These are phyloP conservation scores for Holothuria scabra DNA, from an alignment of 53 echinoderm and acorn worm species.

Conservation along the genomic window DNA sequence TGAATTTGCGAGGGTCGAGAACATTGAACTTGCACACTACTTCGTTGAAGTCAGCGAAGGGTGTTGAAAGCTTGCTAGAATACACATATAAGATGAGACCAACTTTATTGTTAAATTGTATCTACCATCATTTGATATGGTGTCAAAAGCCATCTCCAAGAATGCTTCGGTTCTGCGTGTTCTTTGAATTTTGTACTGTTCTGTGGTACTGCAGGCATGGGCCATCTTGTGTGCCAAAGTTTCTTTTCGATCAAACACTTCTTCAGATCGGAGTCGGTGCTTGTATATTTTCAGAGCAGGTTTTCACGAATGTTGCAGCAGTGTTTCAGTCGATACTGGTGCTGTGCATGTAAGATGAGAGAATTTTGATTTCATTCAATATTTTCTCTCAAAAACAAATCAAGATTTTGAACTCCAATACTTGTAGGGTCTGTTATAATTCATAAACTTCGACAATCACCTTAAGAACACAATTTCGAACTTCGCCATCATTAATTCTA, in stretches of 20 bases:
- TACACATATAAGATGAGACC: not conserved
- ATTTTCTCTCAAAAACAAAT: constrained; percentile 13
- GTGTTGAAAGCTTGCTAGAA: constrained; percentile 22
- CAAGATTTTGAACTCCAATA: constrained; percentile 11
- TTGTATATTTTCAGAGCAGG: constrained; percentile 23
- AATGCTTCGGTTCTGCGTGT: no score
- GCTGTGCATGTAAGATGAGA: constrained; percentile 14
- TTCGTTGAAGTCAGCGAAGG: constrained; percentile 10
- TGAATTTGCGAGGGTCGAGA: constrained; percentile 25
- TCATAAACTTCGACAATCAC: not conserved
- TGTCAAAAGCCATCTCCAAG: constrained; percentile 21
- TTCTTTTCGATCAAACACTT: constrained; percentile 25
- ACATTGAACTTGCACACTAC: constrained; percentile 9
- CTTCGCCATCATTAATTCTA: not conserved
- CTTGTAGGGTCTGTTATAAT: not conserved
- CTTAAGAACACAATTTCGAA: not conserved
- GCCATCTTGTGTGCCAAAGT: not conserved
- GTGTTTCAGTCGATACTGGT: not conserved
- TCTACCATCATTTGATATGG: constrained; percentile 10
- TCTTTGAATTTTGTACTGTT: constrained; percentile 24
- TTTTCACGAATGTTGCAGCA: constrained; percentile 17
- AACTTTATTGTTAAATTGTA: not conserved
- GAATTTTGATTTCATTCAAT: constrained; percentile 8
- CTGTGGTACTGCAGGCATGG: not conserved
- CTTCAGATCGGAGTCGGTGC: constrained; percentile 29